Percentiles rank a stretch among this genome's conserved stretches.
Evolutionary conservation across 2,797 vertebrate genomes (phyloP).

Genomic region (Scyliorhinus canicula): DNA sequence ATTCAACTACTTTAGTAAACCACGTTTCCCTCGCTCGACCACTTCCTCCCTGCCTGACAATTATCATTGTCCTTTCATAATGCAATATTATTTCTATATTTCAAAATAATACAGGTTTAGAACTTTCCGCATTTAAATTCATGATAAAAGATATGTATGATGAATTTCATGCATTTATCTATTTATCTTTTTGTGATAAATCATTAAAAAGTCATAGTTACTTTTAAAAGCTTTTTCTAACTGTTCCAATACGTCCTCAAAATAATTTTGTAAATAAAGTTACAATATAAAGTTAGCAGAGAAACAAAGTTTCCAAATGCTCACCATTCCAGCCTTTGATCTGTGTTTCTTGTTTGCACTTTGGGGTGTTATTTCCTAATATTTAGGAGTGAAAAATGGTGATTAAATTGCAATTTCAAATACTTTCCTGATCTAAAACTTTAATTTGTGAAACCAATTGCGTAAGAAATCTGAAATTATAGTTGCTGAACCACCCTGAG

Average conservation of each 20-base stretch:
- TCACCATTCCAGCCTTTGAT: neutral
- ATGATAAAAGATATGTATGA: neutral
- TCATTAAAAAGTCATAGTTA: neutral
- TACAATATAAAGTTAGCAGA: neutral
- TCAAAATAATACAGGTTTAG: neutral
- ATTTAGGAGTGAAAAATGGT: neutral
- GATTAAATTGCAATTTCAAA: neutral
- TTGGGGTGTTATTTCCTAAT: constrained; percentile 10
- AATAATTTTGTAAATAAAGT: neutral
- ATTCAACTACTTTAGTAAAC: too few species aligned
- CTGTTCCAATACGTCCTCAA: neutral
- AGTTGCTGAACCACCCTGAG: neutral
- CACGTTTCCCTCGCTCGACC: too few species aligned
- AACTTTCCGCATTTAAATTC: neutral
- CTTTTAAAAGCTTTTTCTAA: neutral
- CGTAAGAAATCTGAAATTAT: neutral
- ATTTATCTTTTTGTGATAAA: neutral
- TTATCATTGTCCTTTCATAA: neutral
- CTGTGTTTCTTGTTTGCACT: neutral
- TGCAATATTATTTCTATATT: neutral
- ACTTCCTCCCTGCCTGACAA: too few species aligned
- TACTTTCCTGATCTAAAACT: neutral
- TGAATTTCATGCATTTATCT: neutral
- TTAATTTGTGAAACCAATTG: neutral
- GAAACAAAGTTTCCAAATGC: neutral